Evolutionary conservation across 2,888 invertebrate genomes (phyloP).

Genomic region (Diplazon laetatorius): DNA sequence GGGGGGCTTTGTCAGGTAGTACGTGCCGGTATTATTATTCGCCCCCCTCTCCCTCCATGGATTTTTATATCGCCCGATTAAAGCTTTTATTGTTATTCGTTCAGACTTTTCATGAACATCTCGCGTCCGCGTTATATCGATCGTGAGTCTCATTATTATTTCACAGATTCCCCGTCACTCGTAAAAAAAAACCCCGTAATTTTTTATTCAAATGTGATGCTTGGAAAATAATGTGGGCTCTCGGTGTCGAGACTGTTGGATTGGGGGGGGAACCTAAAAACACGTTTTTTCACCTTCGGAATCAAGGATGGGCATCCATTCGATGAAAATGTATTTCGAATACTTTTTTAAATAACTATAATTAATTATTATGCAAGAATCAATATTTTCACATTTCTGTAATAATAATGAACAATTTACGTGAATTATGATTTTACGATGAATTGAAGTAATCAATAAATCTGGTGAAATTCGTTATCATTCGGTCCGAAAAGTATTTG

Average conservation of each 20-base stretch:
- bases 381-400: too few species aligned
- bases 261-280: not conserved
- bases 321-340: too few species aligned
- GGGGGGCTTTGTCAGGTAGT: conserved; percentile 12
- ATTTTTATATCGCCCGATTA: conserved; percentile 55
- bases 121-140: conserved; percentile 37
- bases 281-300: not conserved
- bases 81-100: conserved; percentile 60
- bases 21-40: conserved; percentile 35
- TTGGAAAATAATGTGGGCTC: conserved; percentile 25
- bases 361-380: too few species aligned
- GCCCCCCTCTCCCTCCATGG: conserved; percentile 19
- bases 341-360: too few species aligned
- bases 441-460: too few species aligned
- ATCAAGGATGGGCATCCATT: too few species aligned
- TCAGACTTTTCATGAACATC: conserved; percentile 62
- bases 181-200: conserved; percentile 22
- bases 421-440: too few species aligned
- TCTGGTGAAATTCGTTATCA: too few species aligned
- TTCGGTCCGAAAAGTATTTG: too few species aligned
- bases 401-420: too few species aligned
- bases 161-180: conserved; percentile 38
- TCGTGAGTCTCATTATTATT: conserved; percentile 27
- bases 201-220: conserved; percentile 35
- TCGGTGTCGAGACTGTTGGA: conserved; percentile 20